Base-by-base conservation (phyloP, 2,797 vertebrate genomes). In the Nasua narica region DNA sequence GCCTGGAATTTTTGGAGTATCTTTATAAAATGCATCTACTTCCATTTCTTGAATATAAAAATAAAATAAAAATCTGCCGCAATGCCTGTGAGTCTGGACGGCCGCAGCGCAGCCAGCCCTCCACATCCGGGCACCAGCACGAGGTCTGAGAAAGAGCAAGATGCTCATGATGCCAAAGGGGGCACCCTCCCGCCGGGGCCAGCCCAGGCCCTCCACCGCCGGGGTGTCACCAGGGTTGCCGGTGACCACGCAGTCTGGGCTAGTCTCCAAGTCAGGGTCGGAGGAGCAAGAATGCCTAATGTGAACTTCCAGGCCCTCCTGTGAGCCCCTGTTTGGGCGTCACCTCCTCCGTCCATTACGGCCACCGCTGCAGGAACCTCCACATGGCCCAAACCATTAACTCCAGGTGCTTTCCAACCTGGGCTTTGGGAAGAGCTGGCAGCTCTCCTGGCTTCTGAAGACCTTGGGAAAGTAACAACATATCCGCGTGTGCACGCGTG, bases 31-130 rank as follows among this genome's bases (percentile, higher is more conserved):
- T 52, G 91, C 29, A 84, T 67, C 25, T 79, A 62, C 70, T 96
- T 92, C 69, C 69, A 14, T 92, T 77, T 92, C 56, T 96, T 96
- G 78, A 96, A 94, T 97, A 97, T 70, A 98, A 97, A 96, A 95
- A 95, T 87, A 96, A 97, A 97, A 90, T 96, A 72, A 95, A 95
- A 96, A 69, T 77, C 35, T 18, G 13, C 16, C 25, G 48, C 90
- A 69, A 32, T 58, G 29, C 94, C 60, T 87, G 11, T 21, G 40
- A 56, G n/a, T 12, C 0, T 9, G 56, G 50, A 43, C 1, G 23
- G 76, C 58, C 40, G 52, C 0, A 18, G 56, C 0, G 2, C 3
- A 7, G 35, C 18, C 82, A 23, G 3, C n/a, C 43, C 62, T 29
- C n/a, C 10, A 25, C 25, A 14, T 7, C 58, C 50, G 0, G 1